A percentile compares a stretch with the other conserved stretches of the same genome.
phyloP scores from a whole-genome alignment of 2,888 invertebrate genomes.

The Melikaiella ostensackeni region DNA sequence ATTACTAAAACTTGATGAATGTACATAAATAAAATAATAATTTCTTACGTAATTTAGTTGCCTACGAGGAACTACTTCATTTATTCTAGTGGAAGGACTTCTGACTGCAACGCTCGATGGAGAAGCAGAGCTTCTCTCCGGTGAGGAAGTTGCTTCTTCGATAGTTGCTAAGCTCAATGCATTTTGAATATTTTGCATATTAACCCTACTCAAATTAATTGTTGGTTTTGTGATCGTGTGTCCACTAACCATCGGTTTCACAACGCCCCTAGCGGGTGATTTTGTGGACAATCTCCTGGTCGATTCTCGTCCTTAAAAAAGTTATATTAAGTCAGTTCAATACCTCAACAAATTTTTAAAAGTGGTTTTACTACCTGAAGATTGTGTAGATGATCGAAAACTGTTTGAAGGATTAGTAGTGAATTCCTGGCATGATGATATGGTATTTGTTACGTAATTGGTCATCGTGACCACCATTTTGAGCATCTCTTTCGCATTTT shows the following conservation, averaged over 20 bases:
- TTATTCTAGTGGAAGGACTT: slow-evolving; percentile 40
- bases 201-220: slow-evolving; percentile 73
- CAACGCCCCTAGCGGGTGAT: slow-evolving; percentile 72
- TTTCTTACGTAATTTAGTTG: slow-evolving; percentile 57
- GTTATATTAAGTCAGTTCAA: not conserved
- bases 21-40: not conserved
- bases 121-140: slow-evolving; percentile 52
- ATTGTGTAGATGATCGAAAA: slow-evolving; percentile 44
- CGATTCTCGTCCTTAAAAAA: slow-evolving; percentile 61
- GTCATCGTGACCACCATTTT: slow-evolving; percentile 64
- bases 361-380: slow-evolving; percentile 39
- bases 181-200: slow-evolving; percentile 66
- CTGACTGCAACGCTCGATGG: slow-evolving; percentile 14
- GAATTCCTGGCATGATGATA: slow-evolving; percentile 66
- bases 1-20: not conserved
- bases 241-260: slow-evolving; percentile 75
- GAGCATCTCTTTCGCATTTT: slow-evolving; percentile 66
- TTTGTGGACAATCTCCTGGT: slow-evolving; percentile 63
- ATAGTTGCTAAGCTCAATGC: slow-evolving; percentile 65
- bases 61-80: slow-evolving; percentile 43
- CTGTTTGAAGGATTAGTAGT: slow-evolving; percentile 44
- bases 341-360: not conserved
- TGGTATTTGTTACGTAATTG: slow-evolving; percentile 64
- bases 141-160: slow-evolving; percentile 60
- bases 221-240: slow-evolving; percentile 75